Evolutionary conservation across 2,888 invertebrate genomes (phyloP).

Genomic region (Amiota minor): DNA sequence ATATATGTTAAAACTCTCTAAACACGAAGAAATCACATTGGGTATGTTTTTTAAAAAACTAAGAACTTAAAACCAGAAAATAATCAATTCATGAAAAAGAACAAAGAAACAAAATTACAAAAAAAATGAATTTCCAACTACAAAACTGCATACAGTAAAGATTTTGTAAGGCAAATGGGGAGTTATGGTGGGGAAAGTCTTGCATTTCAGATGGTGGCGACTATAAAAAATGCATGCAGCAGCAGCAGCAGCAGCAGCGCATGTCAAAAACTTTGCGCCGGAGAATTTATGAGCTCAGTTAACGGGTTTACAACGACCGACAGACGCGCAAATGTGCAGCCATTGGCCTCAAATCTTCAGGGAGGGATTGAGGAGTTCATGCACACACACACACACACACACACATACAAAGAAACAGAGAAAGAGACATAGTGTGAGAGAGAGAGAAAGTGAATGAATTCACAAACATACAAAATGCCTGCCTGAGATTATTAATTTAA

Average conservation of each 20-base stretch:
- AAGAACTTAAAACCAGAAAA: too few relatives aligned
- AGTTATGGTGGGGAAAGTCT: too few relatives aligned
- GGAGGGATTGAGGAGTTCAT: background rate
- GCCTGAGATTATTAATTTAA: constrained; percentile 69
- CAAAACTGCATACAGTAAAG: background rate
- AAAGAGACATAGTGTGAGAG: too few relatives aligned
- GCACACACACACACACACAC: too few relatives aligned
- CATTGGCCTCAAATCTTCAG: constrained; percentile 2
- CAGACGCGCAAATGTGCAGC: background rate
- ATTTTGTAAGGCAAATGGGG: too few relatives aligned
- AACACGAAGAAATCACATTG: too few relatives aligned
- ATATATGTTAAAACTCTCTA: too few relatives aligned
- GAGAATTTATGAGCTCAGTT: constrained; percentile 63
- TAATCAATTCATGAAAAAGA: too few relatives aligned
- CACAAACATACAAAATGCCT: background rate
- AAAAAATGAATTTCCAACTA: constrained; percentile 15
- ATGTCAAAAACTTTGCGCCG: constrained; percentile 58
- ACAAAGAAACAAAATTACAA: constrained; percentile 13
- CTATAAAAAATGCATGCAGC: constrained; percentile 50
- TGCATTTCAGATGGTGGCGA: constrained; percentile 7
- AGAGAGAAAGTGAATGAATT: too few relatives aligned
- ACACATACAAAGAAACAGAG: too few relatives aligned
- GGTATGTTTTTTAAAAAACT: too few relatives aligned
- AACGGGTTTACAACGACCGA: constrained; percentile 51
- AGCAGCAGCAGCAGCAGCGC: constrained; percentile 1